A percentile compares a stretch with the other conserved stretches of the same genome.
These are phyloP conservation scores for Macrophya annulata DNA, from an alignment of 2,888 invertebrate genomes.

Conservation along the genomic window DNA sequence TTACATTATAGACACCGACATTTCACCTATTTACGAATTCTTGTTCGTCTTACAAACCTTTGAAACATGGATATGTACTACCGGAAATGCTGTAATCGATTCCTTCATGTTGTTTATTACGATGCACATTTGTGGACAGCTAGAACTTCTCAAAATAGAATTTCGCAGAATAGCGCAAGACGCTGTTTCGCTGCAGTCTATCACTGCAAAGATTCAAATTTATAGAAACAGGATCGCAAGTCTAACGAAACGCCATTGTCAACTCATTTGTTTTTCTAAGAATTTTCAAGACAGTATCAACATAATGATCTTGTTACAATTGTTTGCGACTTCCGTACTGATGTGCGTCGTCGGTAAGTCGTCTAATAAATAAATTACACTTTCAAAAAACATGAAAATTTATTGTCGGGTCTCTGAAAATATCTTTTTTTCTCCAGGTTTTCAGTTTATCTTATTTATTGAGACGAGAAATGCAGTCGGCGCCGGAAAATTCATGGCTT, in stretches of 20 bases:
- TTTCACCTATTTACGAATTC: conserved; percentile 59
- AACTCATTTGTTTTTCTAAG: conserved; percentile 61
- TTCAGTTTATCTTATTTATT: conserved; percentile 66
- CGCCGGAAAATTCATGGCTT: conserved; percentile 64
- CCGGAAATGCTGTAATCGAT: conserved; percentile 67
- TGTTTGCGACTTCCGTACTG: conserved; percentile 57
- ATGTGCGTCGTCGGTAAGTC: conserved; percentile 57
- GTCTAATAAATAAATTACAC: not conserved
- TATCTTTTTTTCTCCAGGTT: conserved; percentile 60
- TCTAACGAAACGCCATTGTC: conserved; percentile 61
- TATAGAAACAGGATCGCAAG: conserved; percentile 43
- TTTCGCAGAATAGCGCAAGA: conserved; percentile 60
- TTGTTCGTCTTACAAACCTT: conserved; percentile 63
- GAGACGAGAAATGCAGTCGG: conserved; percentile 63
- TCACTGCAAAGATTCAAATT: conserved; percentile 51
- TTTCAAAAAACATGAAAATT: not conserved
- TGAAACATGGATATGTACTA: conserved; percentile 62
- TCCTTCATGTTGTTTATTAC: conserved; percentile 71
- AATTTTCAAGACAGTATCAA: conserved; percentile 62
- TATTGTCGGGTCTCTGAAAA: not conserved
- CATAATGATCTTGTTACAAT: conserved; percentile 62
- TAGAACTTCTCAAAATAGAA: conserved; percentile 69
- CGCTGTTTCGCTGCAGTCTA: conserved; percentile 34
- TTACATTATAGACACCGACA: conserved; percentile 2
- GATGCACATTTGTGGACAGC: conserved; percentile 75